Evolutionary conservation across 2,113 vertebrate genomes (phyloP).

Genomic region (Polypterus senegalus): DNA sequence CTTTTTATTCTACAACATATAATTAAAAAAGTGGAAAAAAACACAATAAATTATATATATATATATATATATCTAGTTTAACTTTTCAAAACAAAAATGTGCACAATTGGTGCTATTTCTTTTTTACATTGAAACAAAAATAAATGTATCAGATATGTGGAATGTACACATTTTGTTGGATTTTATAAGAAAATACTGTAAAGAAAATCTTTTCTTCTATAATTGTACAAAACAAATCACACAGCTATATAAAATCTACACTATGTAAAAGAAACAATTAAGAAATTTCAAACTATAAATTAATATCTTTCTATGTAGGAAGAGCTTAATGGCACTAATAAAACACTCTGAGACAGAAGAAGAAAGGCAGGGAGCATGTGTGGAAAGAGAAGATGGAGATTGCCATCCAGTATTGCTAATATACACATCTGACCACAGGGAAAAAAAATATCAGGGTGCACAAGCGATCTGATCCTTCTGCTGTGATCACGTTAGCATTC

Average conservation of each 20-base stretch:
- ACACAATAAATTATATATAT: conserved; percentile 61
- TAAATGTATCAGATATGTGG: conserved; percentile 30
- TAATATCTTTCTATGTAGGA: conserved; percentile 25
- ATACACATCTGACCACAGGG: conserved; percentile 2
- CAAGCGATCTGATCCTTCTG: neutral
- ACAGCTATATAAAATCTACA: conserved; percentile 47
- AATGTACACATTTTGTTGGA: conserved; percentile 50
- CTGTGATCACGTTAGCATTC: neutral
- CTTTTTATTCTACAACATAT: conserved; percentile 53
- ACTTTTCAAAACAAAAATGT: conserved; percentile 40
- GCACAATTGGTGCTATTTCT: conserved; percentile 36
- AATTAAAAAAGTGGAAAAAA: conserved; percentile 66
- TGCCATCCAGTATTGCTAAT: conserved; percentile 12
- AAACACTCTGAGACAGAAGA: conserved; percentile 9
- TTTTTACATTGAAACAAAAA: conserved; percentile 27
- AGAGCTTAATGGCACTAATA: conserved; percentile 30
- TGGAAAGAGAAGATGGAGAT: neutral
- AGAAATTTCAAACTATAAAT: conserved; percentile 43
- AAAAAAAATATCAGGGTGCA: conserved; percentile 1
- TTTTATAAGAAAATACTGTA: conserved; percentile 52
- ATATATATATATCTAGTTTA: conserved; percentile 50
- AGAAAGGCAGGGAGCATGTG: neutral
- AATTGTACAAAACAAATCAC: conserved; percentile 40
- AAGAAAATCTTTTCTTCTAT: conserved; percentile 28
- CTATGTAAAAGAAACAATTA: conserved; percentile 30